Base-by-base conservation (phyloP, 2,888 invertebrate species). In the Peribatodes rhomboidaria region DNA sequence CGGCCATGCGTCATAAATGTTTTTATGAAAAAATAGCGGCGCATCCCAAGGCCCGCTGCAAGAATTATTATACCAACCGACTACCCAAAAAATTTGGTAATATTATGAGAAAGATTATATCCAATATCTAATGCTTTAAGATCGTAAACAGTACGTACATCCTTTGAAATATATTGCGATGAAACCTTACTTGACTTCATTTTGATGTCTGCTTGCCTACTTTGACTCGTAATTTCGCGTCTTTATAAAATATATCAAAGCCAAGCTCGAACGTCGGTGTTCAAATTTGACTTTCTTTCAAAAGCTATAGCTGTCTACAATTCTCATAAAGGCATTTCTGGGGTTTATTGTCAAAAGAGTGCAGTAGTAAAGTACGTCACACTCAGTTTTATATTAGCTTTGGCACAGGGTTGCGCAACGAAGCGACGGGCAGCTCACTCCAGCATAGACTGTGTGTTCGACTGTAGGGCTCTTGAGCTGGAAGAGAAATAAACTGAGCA, bases 401-500 rank as follows among this genome's bases (percentile, higher is more conserved):
- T 82, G 80, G 77, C 75, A 79, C 78, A 73, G 76, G 71, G 71
- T 75, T 80, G 83, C 76, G 78, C 84, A 84, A 77, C 80, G 83
- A 79, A 81, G 85, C 84, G 79, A 85, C 79, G 79, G 85, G 84
- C 80, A 79, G 85, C 80, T 84, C 84, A 80, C 86, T 85, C 80
- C 82, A 85, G 79, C 81, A 81, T 83, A 85, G 83, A 77, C 86
- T 84, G 85, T 89, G 82, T 90, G 83, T 87, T 85, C 84, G 83
- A 82, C 82, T 86, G 79, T 80, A 90, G 87, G 79, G 86, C 85
- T 72, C 87, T 87, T 80, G 76, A 76, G 80, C 83, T 82, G 74
- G 77, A 79, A 80, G 87, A 84, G 89, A 90, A 89, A 89, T 88
- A 89, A 89, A 88, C 87, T 87, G 87, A 84, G 82, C 85, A 90